Conservation (phyloP, 2,113 vertebrate species). For the Herpetotheres cachinnans region DNA sequence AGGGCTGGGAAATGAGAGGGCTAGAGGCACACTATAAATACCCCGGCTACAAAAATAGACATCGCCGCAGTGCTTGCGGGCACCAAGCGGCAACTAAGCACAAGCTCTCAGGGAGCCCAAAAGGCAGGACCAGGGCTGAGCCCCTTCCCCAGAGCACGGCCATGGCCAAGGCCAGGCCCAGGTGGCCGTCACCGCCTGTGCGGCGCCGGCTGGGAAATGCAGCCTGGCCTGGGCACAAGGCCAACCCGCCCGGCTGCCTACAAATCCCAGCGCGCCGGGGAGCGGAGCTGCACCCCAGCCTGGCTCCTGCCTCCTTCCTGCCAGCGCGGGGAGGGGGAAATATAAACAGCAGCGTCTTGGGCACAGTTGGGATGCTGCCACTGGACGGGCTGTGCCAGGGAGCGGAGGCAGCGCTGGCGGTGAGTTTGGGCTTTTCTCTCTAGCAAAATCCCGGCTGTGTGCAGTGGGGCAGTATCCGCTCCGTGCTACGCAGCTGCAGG, state of each 20-base stretch:
- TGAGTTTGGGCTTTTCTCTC: neutral
- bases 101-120: fast-evolving
- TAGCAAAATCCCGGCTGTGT: fast-evolving
- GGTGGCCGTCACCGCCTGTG: fast-evolving
- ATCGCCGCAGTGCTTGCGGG: neutral
- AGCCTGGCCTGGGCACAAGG: neutral
- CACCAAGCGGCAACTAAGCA: fast-evolving
- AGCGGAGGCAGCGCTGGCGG: neutral
- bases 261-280: constrained; percentile 24
- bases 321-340: neutral
- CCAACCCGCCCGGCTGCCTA: neutral
- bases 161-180: fast-evolving
- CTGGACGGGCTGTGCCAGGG: neutral
- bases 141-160: neutral
- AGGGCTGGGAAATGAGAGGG: neutral
- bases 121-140: no score
- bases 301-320: neutral
- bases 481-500: neutral
- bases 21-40: neutral
- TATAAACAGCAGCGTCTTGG: neutral
- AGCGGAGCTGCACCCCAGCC: neutral
- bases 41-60: neutral
- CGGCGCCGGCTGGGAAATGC: neutral
- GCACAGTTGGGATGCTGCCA: neutral
- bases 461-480: neutral